Evolutionary conservation across 2,888 invertebrate species (phyloP), one percentile per base, ranked within the genome.

Genomic region (Taphrorychus bicolor): DNA sequence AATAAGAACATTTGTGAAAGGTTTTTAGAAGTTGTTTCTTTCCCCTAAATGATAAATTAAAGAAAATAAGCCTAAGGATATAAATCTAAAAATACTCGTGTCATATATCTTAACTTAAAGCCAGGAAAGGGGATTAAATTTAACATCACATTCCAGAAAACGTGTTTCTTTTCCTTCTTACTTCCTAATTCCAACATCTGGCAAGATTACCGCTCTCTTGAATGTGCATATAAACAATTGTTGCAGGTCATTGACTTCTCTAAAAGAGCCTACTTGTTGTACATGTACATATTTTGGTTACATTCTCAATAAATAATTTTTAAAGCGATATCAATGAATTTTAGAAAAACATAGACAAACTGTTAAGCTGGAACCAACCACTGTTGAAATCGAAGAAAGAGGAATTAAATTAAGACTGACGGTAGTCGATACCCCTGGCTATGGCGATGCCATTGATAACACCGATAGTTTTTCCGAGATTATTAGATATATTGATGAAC

Each of bases 401-500:
- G 97, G 97, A 0, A 97, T 97, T 0, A 97, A 97, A 79, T 84
- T 97, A 57, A 88, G 97, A 42, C 84, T 97, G 64, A 97, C 97
- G 0, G 95, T 95, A 1, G 96, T 97, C 0, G 97, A 98, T 82
- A 97, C 97, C 3, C 97, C 97, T 0, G 97, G 97, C 0, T 97
- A 93, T 81, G 97, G 97, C 49, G 97, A 97, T 83, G 95, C 96
- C 11, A 94, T 97, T 73, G 93, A 97, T 79, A 96, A 95, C 81
- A 93, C 94, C 2, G 94, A 97, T 80, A 95, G 95, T 80, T 97
- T 97, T 83, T 90, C 91, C 83, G 92, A 96, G 66, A 97, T 98
- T 74, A 93, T 98, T 73, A 91, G 95, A 80, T 98, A 98, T 82
- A 97, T 98, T 75, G 97, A 98, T 80, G 96, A 97, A 79, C 98